Conservation (phyloP, 2,888 invertebrate species). For the Pemphredon lugubris region DNA sequence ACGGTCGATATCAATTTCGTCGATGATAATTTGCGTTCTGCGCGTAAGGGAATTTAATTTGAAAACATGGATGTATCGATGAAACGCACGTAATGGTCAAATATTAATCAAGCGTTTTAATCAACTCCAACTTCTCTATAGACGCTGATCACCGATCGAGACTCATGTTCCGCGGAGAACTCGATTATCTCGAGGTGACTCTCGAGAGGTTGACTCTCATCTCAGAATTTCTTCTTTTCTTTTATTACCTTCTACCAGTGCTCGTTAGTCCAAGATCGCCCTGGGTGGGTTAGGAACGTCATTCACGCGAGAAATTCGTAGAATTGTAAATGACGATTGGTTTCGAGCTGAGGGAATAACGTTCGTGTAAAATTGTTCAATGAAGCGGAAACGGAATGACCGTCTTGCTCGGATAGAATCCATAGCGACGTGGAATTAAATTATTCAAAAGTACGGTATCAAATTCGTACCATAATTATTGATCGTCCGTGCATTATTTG, state of each 20-base stretch:
- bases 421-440: no score
- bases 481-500: no score
- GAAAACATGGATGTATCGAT: no score
- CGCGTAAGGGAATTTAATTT: no score
- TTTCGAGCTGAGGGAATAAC: no score
- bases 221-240: constrained; percentile 7
- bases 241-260: neutral
- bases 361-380: neutral
- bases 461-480: no score
- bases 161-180: constrained; percentile 4
- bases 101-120: no score
- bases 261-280: constrained; percentile 12
- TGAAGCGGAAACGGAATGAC: neutral
- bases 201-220: constrained; percentile 1
- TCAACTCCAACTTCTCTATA: neutral
- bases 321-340: constrained; percentile 19
- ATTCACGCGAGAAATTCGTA: constrained; percentile 2
- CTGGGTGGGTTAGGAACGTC: neutral
- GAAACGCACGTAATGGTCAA: no score
- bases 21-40: no score
- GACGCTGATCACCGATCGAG: neutral
- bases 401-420: neutral
- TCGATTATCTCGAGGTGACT: constrained; percentile 13
- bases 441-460: no score
- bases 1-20: no score